Evolutionary conservation across 2,113 vertebrate species (phyloP).

Genomic region (Gymnarchus niloticus): DNA sequence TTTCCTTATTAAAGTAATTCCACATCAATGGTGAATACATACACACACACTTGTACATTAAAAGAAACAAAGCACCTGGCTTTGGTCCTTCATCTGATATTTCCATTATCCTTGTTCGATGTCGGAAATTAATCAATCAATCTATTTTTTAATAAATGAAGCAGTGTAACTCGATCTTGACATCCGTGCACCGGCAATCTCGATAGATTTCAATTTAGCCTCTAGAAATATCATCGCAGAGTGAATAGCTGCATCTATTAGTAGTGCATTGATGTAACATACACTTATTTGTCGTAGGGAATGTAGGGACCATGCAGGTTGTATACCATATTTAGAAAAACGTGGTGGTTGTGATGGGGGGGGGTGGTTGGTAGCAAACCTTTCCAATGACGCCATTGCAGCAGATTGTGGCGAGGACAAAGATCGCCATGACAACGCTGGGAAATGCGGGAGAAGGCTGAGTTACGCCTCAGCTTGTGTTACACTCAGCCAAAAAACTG

Average conservation of each 20-base stretch:
- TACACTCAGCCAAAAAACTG: constrained; percentile 14
- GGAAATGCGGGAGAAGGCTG: constrained; percentile 16
- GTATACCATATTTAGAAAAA: background rate
- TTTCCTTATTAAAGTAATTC: background rate
- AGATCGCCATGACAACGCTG: constrained; percentile 31
- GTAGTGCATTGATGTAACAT: background rate
- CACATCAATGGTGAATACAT: no score
- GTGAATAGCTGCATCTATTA: background rate
- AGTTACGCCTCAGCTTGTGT: constrained; percentile 14
- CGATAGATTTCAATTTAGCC: background rate
- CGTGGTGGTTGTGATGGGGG: background rate
- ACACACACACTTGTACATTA: no score
- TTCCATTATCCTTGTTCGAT: no score
- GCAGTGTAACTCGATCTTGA: background rate
- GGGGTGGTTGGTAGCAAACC: constrained; percentile 10
- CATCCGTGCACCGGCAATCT: background rate
- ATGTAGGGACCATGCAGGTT: background rate
- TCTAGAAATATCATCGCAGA: background rate
- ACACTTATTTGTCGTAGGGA: background rate
- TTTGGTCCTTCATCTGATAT: background rate
- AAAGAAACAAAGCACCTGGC: background rate
- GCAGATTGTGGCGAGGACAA: constrained; percentile 29
- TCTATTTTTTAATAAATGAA: background rate
- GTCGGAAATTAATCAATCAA: background rate
- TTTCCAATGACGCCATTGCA: constrained; percentile 28